A percentile compares a stretch with the other conserved stretches of the same genome.
These are phyloP conservation scores for Norana najaformis DNA, from an alignment of 2,888 invertebrate species.

Conservation along the genomic window DNA sequence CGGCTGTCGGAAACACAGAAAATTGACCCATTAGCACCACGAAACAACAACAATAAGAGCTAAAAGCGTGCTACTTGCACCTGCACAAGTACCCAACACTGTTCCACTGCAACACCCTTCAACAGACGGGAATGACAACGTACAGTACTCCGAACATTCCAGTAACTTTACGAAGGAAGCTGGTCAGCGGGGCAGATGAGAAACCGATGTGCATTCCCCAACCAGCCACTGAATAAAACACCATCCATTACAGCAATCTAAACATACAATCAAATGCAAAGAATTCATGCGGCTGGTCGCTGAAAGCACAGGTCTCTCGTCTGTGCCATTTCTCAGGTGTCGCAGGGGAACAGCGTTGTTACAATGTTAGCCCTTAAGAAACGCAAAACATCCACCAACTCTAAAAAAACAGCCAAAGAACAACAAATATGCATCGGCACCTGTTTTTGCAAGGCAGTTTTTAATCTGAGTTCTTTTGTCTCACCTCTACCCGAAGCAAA, in stretches of 20 bases:
- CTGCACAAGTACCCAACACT: not conserved
- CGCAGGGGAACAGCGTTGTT: no score
- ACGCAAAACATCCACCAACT: not conserved
- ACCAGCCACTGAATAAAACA: no score
- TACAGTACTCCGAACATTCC: no score
- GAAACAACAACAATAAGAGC: not conserved
- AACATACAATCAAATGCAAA: no score
- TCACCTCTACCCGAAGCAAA: constrained; percentile 26
- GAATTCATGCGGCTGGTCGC: no score
- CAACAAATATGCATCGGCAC: not conserved
- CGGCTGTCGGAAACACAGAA: constrained; percentile 40
- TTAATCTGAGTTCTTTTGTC: constrained; percentile 17
- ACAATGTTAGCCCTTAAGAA: not conserved
- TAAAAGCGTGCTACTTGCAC: not conserved
- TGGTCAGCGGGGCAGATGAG: no score
- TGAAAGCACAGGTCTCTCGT: no score
- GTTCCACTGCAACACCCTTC: not conserved
- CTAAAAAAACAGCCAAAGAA: not conserved
- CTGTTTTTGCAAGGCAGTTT: constrained; percentile 17
- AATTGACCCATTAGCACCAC: not conserved
- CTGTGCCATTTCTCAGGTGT: no score
- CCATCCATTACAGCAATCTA: no score
- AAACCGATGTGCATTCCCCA: no score
- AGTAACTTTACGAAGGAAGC: no score
- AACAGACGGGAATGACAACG: not conserved